These are phyloP conservation scores for Galerucella pusilla DNA, from an alignment of 2,888 invertebrate genomes.

Conservation along the genomic window DNA sequence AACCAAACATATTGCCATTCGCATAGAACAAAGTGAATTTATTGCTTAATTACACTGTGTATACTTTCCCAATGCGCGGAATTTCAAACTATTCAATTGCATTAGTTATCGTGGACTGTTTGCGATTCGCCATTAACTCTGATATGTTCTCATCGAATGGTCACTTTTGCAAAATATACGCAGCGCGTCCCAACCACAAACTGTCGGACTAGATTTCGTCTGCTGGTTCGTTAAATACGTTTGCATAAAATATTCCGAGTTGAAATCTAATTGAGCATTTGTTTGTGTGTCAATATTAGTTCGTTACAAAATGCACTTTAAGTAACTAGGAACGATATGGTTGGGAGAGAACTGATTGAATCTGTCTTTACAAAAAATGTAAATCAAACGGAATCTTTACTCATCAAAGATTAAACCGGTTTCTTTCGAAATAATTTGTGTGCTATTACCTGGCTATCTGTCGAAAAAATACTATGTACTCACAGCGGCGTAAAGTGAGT, in stretches of 20 bases:
- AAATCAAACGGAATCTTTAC: background rate
- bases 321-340: slow-evolving; percentile 1
- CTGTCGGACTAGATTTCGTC: slow-evolving; percentile 60
- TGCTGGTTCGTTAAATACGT: slow-evolving; percentile 60
- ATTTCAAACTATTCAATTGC: slow-evolving; percentile 14
- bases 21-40: slow-evolving; percentile 32
- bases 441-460: no score
- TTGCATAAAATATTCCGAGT: slow-evolving; percentile 29
- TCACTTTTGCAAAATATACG: slow-evolving; percentile 19
- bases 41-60: slow-evolving; percentile 34
- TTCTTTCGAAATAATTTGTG: no score
- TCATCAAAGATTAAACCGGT: no score
- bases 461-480: no score
- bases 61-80: slow-evolving; percentile 14
- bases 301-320: background rate
- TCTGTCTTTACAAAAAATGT: background rate
- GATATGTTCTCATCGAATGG: slow-evolving; percentile 16
- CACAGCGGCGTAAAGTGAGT: no score
- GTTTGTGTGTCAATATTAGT: slow-evolving; percentile 22
- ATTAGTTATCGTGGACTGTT: slow-evolving; percentile 17
- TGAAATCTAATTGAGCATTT: slow-evolving; percentile 9
- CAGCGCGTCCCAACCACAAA: slow-evolving; percentile 52
- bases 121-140: slow-evolving; percentile 19
- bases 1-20: slow-evolving; percentile 27
- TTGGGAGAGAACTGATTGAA: background rate